Conservation (phyloP, 2,888 invertebrate genomes). For the Acrobasis repandana region DNA sequence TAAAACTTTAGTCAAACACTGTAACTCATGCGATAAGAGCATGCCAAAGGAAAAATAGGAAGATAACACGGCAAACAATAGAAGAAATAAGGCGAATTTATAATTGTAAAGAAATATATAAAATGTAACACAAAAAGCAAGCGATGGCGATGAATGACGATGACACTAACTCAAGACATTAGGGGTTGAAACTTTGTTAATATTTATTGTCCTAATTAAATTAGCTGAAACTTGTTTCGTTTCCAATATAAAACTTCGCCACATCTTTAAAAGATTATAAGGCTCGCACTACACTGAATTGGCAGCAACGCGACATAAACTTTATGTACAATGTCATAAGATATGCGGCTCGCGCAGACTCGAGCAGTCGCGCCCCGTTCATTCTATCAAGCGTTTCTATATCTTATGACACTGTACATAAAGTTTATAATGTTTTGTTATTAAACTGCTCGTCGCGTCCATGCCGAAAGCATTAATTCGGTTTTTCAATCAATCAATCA, state of each 20-base stretch:
- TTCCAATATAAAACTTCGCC: no score
- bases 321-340: no score
- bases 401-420: no score
- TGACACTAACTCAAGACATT: slow-evolving; percentile 35
- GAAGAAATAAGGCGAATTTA: slow-evolving; percentile 36
- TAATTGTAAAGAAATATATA: slow-evolving; percentile 35
- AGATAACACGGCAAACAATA: slow-evolving; percentile 40
- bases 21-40: slow-evolving; percentile 42
- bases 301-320: no score
- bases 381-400: no score
- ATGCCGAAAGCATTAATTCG: no score
- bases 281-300: no score
- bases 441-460: no score
- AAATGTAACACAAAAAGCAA: slow-evolving; percentile 64
- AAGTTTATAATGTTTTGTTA: no score
- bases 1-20: not conserved
- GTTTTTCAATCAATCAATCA: no score
- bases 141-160: slow-evolving; percentile 58
- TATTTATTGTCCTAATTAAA: not conserved
- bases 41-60: slow-evolving; percentile 36
- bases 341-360: no score
- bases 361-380: no score
- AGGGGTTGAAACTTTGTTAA: not conserved
- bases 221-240: not conserved
- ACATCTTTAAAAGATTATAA: not conserved